A percentile compares a stretch with the other conserved stretches of the same genome.
Conservation (phyloP, 2,113 vertebrate species). For the Lamprotornis superbus region DNA sequence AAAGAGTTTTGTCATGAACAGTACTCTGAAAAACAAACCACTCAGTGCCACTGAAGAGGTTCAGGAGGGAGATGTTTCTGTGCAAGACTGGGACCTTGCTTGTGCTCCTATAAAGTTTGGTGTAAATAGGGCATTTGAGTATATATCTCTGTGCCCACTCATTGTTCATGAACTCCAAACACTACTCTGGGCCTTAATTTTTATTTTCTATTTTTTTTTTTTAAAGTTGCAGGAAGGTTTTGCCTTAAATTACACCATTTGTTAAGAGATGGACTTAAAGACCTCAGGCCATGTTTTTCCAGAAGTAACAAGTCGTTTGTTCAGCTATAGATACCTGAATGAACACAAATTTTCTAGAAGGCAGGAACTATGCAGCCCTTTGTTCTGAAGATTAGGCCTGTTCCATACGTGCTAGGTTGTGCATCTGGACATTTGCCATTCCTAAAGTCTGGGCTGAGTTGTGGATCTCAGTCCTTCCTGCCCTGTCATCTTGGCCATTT, state of each 20-base stretch:
- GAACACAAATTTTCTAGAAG: neutral
- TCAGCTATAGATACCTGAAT: neutral
- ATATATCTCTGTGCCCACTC: neutral
- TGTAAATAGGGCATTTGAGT: neutral
- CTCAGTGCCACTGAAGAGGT: neutral
- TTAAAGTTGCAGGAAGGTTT: neutral
- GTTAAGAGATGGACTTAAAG: neutral
- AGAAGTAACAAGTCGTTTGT: neutral
- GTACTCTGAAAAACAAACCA: neutral
- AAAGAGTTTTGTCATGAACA: neutral
- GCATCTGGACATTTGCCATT: neutral
- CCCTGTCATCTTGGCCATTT: neutral
- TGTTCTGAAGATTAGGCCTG: neutral
- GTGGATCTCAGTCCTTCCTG: neutral
- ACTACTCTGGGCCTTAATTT: neutral
- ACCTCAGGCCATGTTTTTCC: fast-evolving
- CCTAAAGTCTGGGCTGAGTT: neutral
- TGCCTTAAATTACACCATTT: neutral
- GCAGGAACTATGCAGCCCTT: neutral
- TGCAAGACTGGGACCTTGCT: neutral
- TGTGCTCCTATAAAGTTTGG: neutral
- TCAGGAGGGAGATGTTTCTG: neutral
- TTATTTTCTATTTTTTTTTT: neutral
- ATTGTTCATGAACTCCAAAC: neutral
- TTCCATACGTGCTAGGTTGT: neutral